Evolutionary conservation across 2,888 invertebrate genomes (phyloP).

Genomic region (Scaptomyza cyrtandrae): DNA sequence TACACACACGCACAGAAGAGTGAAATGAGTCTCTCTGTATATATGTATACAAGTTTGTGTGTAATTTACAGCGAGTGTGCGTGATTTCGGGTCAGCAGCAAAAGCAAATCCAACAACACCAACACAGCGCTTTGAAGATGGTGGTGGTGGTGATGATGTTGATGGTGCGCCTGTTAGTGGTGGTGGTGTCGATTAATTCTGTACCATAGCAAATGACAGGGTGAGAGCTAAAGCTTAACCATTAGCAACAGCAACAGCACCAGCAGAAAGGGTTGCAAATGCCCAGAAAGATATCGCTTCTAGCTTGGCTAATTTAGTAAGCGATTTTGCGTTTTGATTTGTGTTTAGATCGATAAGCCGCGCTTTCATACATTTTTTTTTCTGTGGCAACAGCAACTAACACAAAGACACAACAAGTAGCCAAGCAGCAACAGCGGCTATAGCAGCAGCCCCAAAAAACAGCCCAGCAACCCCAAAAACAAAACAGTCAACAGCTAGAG

Average conservation of each 20-base stretch:
- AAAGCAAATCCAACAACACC: constrained; percentile 47
- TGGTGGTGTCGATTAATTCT: constrained; percentile 50
- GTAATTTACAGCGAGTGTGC: constrained; percentile 78
- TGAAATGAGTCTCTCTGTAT: neutral
- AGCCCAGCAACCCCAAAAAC: constrained; percentile 15
- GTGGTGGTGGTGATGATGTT: constrained; percentile 19
- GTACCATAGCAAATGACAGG: constrained; percentile 26
- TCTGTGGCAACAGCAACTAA: constrained; percentile 42
- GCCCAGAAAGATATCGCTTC: neutral
- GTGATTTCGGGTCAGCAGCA: constrained; percentile 74
- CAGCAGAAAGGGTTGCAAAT: constrained; percentile 28
- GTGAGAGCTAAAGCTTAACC: constrained; percentile 14
- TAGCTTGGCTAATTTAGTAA: constrained; percentile 16
- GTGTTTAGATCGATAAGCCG: constrained; percentile 54
- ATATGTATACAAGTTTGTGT: constrained; percentile 36
- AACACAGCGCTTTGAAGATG: constrained; percentile 38
- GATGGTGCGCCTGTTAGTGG: constrained; percentile 28
- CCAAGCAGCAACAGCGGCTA: constrained; percentile 44
- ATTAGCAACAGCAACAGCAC: neutral
- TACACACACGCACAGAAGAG: constrained; percentile 31
- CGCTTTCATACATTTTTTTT: constrained; percentile 20
- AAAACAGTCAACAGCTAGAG: constrained; percentile 28
- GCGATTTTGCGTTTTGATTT: constrained; percentile 31
- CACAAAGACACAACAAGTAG: constrained; percentile 80
- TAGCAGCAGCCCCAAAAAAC: constrained; percentile 39